Evolutionary conservation across 2,113 vertebrate species (phyloP), one percentile per base, ranked within the genome.

Genomic region (Pitta sordida): DNA sequence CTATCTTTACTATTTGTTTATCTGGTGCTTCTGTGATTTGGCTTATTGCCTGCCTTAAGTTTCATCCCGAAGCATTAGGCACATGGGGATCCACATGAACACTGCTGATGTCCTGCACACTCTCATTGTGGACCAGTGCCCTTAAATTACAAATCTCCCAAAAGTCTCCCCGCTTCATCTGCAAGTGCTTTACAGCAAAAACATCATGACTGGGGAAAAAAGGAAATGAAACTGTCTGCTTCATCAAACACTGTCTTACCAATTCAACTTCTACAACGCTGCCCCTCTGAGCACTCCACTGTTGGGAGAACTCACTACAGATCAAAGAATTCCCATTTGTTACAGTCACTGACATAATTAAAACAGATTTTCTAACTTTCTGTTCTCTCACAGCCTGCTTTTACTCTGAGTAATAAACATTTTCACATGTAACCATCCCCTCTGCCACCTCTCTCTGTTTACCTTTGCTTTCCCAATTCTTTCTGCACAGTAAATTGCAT

Each of bases 61-160:
- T 75, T 71, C 27, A 84, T 48, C 19, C 68, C n/a, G 26, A 65
- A 56, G 22, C 1, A 5, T 11, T 15, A 83, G 16, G 59, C 20
- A 68, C 24, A 5, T 1, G 10, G 16, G 23, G 13, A 60, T 51
- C 29, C 41, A 76, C 49, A 76, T 0, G 43, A 71, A 77, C 16
- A 23, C 32, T 32, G 30, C 22, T 69, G 37, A 11, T 56, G 20
- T 85, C 51, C 83, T 46, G n/a, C 51, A 34, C 20, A 4, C 29
- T 63, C 39, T 23, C 0, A 0, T 2, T 64, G 63, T n/a, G 44
- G 53, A 76, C 26, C 18, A 63, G 23, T 27, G 52, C 23, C 70
- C n/a, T 37, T 76, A 52, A 68, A 68, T 27, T 1, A 39, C 10
- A 34, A 37, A 58, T 24, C 8, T 37, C 43, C 19, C 37, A 37